These are phyloP conservation scores for Drosophila nr. perissopoda DNA, from an alignment of 2,888 invertebrate species.

Conservation along the genomic window DNA sequence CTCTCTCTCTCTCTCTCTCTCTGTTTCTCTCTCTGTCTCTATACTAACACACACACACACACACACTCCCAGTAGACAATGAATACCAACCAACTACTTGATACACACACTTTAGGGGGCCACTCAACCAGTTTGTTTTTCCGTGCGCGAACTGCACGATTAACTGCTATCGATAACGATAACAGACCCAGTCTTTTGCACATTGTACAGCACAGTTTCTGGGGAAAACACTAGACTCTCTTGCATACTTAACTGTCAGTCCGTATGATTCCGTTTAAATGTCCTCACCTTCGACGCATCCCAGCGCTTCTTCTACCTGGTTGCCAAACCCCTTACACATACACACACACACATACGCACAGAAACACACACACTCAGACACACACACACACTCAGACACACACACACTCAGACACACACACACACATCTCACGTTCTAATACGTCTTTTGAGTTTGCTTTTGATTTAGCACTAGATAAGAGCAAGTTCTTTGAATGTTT, in stretches of 20 bases:
- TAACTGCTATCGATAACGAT: constrained; percentile 18
- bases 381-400: constrained; percentile 4
- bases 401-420: constrained; percentile 1
- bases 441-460: constrained; percentile 31
- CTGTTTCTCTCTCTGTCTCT: constrained; percentile 4
- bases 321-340: constrained; percentile 32
- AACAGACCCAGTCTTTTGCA: constrained; percentile 14
- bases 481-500: constrained; percentile 52
- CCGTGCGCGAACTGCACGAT: constrained; percentile 18
- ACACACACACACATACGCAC: constrained; percentile 3
- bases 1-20: constrained; percentile 6
- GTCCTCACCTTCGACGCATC: constrained; percentile 1
- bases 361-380: not conserved
- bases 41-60: constrained; percentile 4
- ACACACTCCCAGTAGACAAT: constrained; percentile 14
- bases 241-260: constrained; percentile 31
- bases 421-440: constrained; percentile 4
- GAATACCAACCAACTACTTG: constrained; percentile 8
- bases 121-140: constrained; percentile 34
- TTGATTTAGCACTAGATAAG: constrained; percentile 46
- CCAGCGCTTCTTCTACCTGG: constrained; percentile 46
- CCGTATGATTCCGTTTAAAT: constrained; percentile 7
- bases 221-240: not conserved
- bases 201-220: constrained; percentile 32
- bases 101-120: constrained; percentile 23